phyloP scores from a whole-genome alignment of 1,140 invertebrate species.

The Drosophila erecta region DNA sequence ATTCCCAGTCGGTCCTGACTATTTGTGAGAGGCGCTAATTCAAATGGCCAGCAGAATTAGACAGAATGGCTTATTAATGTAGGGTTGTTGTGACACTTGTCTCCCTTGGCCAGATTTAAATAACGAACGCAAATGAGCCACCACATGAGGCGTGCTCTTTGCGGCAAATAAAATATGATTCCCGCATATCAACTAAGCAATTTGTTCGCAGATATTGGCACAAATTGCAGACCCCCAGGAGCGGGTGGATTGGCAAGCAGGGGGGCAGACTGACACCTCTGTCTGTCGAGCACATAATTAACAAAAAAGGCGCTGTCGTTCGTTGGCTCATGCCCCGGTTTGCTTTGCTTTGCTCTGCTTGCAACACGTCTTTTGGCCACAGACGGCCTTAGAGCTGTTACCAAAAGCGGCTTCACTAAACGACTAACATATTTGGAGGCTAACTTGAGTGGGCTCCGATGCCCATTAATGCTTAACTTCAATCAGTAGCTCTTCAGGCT shows the following conservation, averaged over 20 bases:
- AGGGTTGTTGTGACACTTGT: conserved; percentile 50
- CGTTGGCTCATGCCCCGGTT: conserved; percentile 25
- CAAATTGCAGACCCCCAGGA: conserved; percentile 11
- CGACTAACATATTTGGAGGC: background rate
- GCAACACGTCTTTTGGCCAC: conserved; percentile 40
- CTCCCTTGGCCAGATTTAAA: conserved; percentile 47
- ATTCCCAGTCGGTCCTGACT: conserved; percentile 47
- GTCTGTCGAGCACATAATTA: conserved; percentile 50
- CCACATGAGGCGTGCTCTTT: conserved; percentile 59
- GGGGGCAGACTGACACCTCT: conserved; percentile 6
- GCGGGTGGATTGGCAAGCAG: background rate
- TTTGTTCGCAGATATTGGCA: conserved; percentile 58
- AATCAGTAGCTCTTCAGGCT: background rate
- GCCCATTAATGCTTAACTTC: background rate
- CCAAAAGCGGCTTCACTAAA: conserved; percentile 22
- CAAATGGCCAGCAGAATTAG: conserved; percentile 48
- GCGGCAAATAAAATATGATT: conserved; percentile 67
- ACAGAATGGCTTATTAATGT: conserved; percentile 40
- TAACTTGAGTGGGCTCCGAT: background rate
- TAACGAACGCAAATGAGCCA: conserved; percentile 46
- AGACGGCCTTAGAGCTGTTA: conserved; percentile 7
- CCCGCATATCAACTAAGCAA: conserved; percentile 26
- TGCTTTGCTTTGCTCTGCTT: conserved; percentile 22
- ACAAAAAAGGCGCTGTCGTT: conserved; percentile 63
- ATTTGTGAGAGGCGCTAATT: conserved; percentile 65